Conservation (phyloP, 1,140 invertebrate species). For the Thaumetopoea pityocampa region DNA sequence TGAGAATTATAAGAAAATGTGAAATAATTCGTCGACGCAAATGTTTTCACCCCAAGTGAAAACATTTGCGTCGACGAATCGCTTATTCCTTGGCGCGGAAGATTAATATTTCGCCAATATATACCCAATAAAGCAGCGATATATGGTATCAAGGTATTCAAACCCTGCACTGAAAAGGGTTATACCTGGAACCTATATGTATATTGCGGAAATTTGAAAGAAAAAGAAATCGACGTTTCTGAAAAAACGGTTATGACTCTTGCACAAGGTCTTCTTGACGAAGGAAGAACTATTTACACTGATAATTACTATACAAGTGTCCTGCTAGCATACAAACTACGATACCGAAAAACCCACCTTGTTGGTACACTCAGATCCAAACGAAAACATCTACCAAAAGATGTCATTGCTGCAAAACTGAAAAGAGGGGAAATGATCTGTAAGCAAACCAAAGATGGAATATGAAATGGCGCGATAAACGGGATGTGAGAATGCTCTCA, state of each 20-base stretch:
- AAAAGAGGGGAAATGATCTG: no score
- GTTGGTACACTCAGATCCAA: neutral
- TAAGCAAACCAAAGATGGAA: no score
- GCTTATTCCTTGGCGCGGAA: constrained; percentile 1
- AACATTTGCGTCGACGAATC: constrained; percentile 2
- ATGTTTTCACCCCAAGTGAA: constrained; percentile 3
- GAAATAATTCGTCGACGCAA: no score
- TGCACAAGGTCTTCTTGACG: neutral
- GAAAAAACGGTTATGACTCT: neutral
- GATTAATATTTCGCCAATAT: constrained; percentile 1
- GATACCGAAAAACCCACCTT: neutral
- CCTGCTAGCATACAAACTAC: neutral
- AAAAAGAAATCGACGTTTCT: neutral
- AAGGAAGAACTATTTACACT: neutral
- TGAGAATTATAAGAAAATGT: constrained; percentile 1
- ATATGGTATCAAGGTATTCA: constrained; percentile 7
- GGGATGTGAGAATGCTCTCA: no score
- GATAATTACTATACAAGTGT: neutral
- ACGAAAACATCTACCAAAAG: no score
- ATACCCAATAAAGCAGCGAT: constrained; percentile 2
- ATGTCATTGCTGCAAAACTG: no score
- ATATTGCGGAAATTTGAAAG: constrained; percentile 2
- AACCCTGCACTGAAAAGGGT: constrained; percentile 2
- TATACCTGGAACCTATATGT: constrained; percentile 3
- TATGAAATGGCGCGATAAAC: no score